These are phyloP conservation scores for Festucalex cinctus DNA, from an alignment of 2,113 vertebrate genomes.

Conservation along the genomic window DNA sequence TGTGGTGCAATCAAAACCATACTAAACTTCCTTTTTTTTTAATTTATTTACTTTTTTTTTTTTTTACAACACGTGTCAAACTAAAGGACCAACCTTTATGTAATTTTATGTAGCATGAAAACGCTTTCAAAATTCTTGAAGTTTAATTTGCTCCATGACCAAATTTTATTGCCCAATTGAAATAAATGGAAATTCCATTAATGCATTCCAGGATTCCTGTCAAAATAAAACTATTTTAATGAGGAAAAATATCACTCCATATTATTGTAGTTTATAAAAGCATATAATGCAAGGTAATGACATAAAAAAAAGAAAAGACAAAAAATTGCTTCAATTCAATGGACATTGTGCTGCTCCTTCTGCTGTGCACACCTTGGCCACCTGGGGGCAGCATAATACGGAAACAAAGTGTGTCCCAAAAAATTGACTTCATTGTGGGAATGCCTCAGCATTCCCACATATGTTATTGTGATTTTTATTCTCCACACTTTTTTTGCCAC, in stretches of 20 bases:
- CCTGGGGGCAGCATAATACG: not conserved
- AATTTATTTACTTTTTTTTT: too few species aligned
- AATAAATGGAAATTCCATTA: not conserved
- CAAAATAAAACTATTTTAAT: not conserved
- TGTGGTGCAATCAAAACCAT: not conserved
- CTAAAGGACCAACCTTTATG: not conserved
- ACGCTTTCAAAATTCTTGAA: not conserved
- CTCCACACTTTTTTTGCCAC: too few species aligned
- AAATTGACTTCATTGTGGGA: too few species aligned
- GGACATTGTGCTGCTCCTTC: not conserved
- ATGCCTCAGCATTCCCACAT: too few species aligned
- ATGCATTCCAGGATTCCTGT: too few species aligned
- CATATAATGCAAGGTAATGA: too few species aligned
- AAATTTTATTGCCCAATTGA: not conserved
- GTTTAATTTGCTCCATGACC: not conserved
- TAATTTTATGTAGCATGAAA: not conserved
- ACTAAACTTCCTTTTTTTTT: not conserved
- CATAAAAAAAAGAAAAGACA: too few species aligned
- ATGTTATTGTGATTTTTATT: too few species aligned
- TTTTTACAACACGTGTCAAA: not conserved
- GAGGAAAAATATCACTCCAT: not conserved
- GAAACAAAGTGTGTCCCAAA: too few species aligned
- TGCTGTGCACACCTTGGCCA: not conserved
- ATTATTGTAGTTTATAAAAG: not conserved
- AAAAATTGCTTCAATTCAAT: not conserved